Evolutionary conservation across 1,140 invertebrate species (phyloP).

Genomic region (Augochlora pura): DNA sequence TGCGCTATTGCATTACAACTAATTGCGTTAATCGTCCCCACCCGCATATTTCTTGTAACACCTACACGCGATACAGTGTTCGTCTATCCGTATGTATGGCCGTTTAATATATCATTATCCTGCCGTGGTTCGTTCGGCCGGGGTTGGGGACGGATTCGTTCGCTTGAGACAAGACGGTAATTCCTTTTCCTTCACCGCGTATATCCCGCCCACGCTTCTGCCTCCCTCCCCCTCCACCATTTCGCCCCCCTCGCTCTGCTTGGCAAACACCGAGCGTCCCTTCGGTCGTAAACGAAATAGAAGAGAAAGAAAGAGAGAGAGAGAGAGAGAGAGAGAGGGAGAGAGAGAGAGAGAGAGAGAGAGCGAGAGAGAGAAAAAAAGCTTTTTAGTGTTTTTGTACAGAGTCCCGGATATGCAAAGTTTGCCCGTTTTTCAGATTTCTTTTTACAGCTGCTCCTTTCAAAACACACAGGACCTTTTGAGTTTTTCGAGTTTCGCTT

Average conservation of each 20-base stretch:
- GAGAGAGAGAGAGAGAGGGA: too few species aligned
- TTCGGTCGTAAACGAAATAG: slow-evolving; percentile 1
- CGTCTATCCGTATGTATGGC: neutral
- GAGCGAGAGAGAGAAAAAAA: neutral
- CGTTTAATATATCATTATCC: slow-evolving; percentile 24
- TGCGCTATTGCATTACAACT: neutral
- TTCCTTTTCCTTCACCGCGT: neutral
- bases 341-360: too few species aligned
- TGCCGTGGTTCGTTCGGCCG: neutral
- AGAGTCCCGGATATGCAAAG: neutral
- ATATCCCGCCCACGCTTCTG: neutral
- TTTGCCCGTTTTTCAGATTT: slow-evolving; percentile 1
- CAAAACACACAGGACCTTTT: neutral
- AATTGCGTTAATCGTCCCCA: slow-evolving; percentile 1
- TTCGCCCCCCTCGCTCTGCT: too few species aligned
- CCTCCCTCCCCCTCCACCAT: neutral
- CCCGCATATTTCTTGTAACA: neutral
- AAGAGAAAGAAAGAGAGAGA: neutral
- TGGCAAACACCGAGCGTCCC: neutral
- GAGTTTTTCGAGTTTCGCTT: neutral
- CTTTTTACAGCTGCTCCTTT: neutral
- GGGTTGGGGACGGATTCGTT: neutral
- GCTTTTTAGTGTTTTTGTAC: neutral
- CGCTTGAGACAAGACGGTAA: neutral
- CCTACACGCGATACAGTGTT: neutral